These are phyloP conservation scores for cat (Felis catus) DNA, from an alignment of 2,113 vertebrate species.

Conservation along the genomic window DNA sequence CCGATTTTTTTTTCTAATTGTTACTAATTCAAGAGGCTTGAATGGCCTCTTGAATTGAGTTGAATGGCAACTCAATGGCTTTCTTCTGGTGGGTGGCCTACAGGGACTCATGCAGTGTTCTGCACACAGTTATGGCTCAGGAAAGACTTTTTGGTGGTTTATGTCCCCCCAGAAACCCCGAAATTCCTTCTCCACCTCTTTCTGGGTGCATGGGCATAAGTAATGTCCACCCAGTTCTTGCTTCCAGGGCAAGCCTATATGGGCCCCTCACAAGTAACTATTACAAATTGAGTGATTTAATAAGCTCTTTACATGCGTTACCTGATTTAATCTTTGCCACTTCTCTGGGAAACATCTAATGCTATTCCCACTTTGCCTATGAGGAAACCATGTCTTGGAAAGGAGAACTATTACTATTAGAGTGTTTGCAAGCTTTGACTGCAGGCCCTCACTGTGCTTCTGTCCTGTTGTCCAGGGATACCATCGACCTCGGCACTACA, in stretches of 20 bases:
- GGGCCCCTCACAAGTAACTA: neutral
- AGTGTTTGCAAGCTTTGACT: neutral
- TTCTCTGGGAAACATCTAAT: neutral
- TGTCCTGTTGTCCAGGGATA: slow-evolving; percentile 86
- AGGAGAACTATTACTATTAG: neutral
- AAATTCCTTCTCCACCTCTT: neutral
- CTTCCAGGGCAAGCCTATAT: neutral
- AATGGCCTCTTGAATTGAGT: no score
- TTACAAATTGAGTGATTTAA: neutral
- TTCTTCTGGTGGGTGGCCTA: neutral
- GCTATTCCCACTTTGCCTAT: neutral
- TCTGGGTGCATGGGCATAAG: neutral
- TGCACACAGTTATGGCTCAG: neutral
- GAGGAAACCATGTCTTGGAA: neutral
- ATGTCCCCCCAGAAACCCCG: neutral
- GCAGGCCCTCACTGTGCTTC: slow-evolving; percentile 23
- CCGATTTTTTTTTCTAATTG: neutral
- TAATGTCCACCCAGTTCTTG: neutral
- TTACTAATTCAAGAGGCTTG: neutral
- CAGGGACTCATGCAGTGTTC: neutral
- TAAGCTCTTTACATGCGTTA: neutral
- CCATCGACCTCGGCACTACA: slow-evolving; percentile 92
- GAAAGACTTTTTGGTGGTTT: neutral
- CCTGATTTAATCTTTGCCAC: neutral
- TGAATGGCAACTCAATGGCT: neutral